These are phyloP conservation scores for Gymnothorax reevesii DNA, from an alignment of 2,797 vertebrate species.

Conservation along the genomic window DNA sequence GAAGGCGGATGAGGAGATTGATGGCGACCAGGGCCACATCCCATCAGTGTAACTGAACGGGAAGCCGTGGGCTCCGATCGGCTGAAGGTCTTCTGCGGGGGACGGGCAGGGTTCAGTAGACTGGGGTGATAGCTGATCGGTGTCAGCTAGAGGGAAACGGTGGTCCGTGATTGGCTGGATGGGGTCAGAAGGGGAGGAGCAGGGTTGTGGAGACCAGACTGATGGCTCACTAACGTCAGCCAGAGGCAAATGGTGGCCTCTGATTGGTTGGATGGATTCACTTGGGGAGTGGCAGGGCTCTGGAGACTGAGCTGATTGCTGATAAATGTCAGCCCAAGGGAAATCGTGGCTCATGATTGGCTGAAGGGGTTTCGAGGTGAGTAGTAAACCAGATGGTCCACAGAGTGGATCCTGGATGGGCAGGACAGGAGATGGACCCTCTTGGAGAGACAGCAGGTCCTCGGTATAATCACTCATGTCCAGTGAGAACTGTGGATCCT, in stretches of 20 bases:
- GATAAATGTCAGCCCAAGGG: constrained; percentile 39
- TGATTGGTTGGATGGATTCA: background rate
- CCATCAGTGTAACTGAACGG: constrained; percentile 38
- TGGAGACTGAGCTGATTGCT: constrained; percentile 34
- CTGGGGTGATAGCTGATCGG: constrained; percentile 14
- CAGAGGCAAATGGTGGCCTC: constrained; percentile 48
- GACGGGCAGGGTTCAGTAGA: constrained; percentile 30
- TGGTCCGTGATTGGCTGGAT: constrained; percentile 52
- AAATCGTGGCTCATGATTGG: constrained; percentile 43
- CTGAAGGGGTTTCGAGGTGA: constrained; percentile 44
- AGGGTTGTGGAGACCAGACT: constrained; percentile 36
- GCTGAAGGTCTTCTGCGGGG: constrained; percentile 36
- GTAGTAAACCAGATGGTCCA: constrained; percentile 45
- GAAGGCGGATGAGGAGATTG: constrained; percentile 48
- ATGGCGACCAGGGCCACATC: constrained; percentile 34
- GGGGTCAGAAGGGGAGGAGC: constrained; percentile 44
- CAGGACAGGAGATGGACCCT: constrained; percentile 57
- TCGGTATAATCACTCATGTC: constrained; percentile 56
- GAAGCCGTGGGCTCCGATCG: constrained; percentile 43
- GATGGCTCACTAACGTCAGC: constrained; percentile 28
- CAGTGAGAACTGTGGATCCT: constrained; percentile 55
- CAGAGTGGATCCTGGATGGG: constrained; percentile 43
- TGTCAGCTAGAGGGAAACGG: constrained; percentile 41
- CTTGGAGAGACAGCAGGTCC: constrained; percentile 58
- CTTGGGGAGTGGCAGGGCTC: constrained; percentile 38